These are phyloP conservation scores for Psophia crepitans DNA, from an alignment of 2,113 vertebrate genomes.

Conservation along the genomic window DNA sequence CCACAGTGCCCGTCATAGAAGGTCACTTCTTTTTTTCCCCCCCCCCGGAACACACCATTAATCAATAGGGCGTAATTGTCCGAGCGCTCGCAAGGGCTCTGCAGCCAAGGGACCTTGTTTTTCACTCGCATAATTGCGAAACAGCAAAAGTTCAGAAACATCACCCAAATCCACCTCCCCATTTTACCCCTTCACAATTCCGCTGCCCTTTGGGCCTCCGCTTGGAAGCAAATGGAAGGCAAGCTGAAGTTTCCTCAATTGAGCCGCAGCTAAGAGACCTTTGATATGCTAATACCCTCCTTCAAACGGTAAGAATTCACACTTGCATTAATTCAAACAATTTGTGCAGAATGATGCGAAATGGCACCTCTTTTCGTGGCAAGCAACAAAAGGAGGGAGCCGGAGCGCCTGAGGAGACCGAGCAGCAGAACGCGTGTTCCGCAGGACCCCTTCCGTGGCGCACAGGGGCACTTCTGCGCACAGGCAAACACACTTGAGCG, in stretches of 20 bases:
- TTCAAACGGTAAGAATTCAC: slow-evolving; percentile 91
- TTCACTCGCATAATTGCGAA: slow-evolving; percentile 77
- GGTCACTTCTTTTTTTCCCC: slow-evolving; percentile 60
- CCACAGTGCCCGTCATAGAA: slow-evolving; percentile 70
- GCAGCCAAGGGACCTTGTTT: slow-evolving; percentile 66
- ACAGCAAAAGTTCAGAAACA: slow-evolving; percentile 78
- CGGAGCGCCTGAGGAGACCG: slow-evolving; percentile 66
- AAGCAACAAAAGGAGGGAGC: slow-evolving; percentile 78
- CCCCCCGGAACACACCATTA: slow-evolving; percentile 72
- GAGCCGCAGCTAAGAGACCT: slow-evolving; percentile 85
- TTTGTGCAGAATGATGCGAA: slow-evolving; percentile 85
- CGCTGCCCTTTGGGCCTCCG: slow-evolving; percentile 83
- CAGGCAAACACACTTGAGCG: slow-evolving; percentile 71
- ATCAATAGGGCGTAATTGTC: slow-evolving; percentile 75
- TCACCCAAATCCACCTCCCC: slow-evolving; percentile 79
- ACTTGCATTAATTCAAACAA: slow-evolving; percentile 90
- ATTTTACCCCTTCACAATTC: slow-evolving; percentile 78
- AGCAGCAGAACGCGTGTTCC: slow-evolving; percentile 76
- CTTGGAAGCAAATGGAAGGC: slow-evolving; percentile 85
- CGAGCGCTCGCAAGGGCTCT: slow-evolving; percentile 66
- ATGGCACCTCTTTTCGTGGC: slow-evolving; percentile 78
- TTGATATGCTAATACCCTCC: slow-evolving; percentile 93
- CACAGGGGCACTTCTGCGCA: slow-evolving; percentile 33
- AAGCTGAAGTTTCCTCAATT: slow-evolving; percentile 85
- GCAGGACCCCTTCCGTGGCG: slow-evolving; percentile 61